phyloP scores from a whole-genome alignment of 2,888 invertebrate genomes.

The Chirona hameri region DNA sequence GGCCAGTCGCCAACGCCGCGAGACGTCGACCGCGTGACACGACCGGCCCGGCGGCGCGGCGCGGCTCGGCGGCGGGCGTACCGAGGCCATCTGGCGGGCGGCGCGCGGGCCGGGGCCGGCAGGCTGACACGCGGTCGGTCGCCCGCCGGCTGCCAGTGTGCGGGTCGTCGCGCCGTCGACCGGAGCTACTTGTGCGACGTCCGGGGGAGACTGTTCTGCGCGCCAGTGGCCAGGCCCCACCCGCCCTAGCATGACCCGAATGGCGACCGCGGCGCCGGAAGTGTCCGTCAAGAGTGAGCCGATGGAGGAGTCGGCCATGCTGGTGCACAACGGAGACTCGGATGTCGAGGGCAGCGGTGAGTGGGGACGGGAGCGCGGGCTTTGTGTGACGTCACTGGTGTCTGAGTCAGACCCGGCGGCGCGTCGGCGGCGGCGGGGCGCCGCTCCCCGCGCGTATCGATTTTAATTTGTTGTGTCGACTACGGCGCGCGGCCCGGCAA shows the following conservation, averaged over 20 bases:
- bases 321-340: not conserved
- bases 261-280: conserved; percentile 6
- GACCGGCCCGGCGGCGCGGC: not conserved
- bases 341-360: not conserved
- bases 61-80: not conserved
- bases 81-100: conserved; percentile 5
- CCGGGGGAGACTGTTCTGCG: not conserved
- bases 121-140: not conserved
- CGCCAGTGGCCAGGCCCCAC: not conserved
- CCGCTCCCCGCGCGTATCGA: not conserved
- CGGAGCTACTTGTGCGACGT: not conserved
- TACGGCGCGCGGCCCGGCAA: not conserved
- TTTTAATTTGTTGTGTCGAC: conserved; percentile 24
- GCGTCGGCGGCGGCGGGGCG: not conserved
- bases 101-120: not conserved
- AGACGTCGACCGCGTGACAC: not conserved
- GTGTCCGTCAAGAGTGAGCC: not conserved
- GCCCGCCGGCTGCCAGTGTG: not conserved
- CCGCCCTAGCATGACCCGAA: conserved; percentile 5
- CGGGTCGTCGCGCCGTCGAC: not conserved
- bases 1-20: not conserved
- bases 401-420: not conserved
- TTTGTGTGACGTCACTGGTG: not conserved
- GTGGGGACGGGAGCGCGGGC: not conserved
- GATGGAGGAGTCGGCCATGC: not conserved